A percentile compares a stretch with the other conserved stretches of the same genome.
These are phyloP conservation scores for Ophthalmolycus amberensis DNA, from an alignment of 2,113 vertebrate genomes.

Conservation along the genomic window DNA sequence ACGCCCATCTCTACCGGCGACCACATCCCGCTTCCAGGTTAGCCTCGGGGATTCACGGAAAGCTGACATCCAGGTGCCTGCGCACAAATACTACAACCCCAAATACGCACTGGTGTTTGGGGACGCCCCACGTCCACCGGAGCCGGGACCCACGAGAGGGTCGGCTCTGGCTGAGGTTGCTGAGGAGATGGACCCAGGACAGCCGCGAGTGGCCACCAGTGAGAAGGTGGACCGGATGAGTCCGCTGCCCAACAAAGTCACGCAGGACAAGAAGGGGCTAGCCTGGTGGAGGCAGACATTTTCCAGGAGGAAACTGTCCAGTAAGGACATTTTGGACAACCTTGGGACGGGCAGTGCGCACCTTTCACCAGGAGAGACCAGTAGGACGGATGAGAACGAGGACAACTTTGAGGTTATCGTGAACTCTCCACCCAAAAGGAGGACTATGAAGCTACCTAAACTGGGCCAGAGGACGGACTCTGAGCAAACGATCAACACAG, in stretches of 20 bases:
- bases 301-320: neutral
- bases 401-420: constrained; percentile 40
- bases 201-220: constrained; percentile 30
- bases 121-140: constrained; percentile 11
- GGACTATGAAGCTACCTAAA: constrained; percentile 25
- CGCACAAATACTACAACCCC: constrained; percentile 94
- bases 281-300: neutral
- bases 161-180: neutral
- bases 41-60: constrained; percentile 72
- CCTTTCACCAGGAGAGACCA: constrained; percentile 12
- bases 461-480: constrained; percentile 23
- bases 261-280: constrained; percentile 15
- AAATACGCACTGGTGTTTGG: constrained; percentile 89
- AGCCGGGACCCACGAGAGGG: constrained; percentile 12
- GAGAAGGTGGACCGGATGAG: constrained; percentile 47
- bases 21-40: constrained; percentile 83
- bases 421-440: constrained; percentile 25
- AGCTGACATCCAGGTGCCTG: constrained; percentile 82
- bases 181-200: neutral
- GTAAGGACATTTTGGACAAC: constrained; percentile 13
- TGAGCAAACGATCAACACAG: constrained; percentile 30
- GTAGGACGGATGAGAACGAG: constrained; percentile 10
- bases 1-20: constrained; percentile 65
- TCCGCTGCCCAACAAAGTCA: neutral
- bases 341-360: neutral